Evolutionary conservation across 2,797 vertebrate species (phyloP).

Genomic region (Parambassis ranga): DNA sequence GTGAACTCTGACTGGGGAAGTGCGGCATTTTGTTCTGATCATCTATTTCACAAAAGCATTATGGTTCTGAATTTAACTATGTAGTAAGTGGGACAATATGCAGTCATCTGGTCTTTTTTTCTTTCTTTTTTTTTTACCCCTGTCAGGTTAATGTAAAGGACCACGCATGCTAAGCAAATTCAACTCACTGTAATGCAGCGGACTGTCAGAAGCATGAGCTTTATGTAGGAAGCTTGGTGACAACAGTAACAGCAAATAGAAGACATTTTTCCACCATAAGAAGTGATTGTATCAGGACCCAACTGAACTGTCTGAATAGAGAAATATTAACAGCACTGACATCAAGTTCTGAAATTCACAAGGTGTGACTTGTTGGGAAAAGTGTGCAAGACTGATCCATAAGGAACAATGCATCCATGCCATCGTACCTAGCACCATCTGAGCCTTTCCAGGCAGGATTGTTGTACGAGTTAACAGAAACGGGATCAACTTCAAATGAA

Average conservation of each 20-base stretch:
- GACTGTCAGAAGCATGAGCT: conserved; percentile 1
- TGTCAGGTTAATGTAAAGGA: too few relatives aligned
- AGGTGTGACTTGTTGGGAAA: background rate
- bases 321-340: conserved; percentile 37
- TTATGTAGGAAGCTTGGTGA: background rate
- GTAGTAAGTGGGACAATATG: too few relatives aligned
- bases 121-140: too few relatives aligned
- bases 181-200: conserved; percentile 20
- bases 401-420: conserved; percentile 18
- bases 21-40: too few relatives aligned
- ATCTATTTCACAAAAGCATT: too few relatives aligned
- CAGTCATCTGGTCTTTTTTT: too few relatives aligned
- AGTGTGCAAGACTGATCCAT: background rate
- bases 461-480: conserved; percentile 3
- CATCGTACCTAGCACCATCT: conserved; percentile 44
- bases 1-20: too few relatives aligned
- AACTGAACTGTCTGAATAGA: conserved; percentile 18
- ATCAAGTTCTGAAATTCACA: conserved; percentile 14
- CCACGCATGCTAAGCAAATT: too few relatives aligned
- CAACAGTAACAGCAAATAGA: background rate
- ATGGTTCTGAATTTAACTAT: too few relatives aligned
- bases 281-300: background rate
- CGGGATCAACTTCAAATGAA: conserved; percentile 6
- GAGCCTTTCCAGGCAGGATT: conserved; percentile 14
- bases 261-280: conserved; percentile 10